phyloP scores from a whole-genome alignment of 2,113 vertebrate species.

The Romanogobio albipinnatus region DNA sequence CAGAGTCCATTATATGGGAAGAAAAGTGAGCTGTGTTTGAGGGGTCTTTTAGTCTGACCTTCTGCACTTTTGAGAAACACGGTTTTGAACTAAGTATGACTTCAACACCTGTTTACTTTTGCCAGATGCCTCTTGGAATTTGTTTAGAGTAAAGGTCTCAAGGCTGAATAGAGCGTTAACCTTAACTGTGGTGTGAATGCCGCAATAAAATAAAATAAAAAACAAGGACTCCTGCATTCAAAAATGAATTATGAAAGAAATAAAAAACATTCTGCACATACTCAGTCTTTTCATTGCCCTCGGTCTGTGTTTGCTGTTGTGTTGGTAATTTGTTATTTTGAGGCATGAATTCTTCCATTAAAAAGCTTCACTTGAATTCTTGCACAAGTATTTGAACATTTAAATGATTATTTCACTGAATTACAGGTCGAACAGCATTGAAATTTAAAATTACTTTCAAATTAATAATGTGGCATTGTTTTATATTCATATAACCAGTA shows the following conservation, averaged over 20 bases:
- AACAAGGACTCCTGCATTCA: slow-evolving; percentile 2
- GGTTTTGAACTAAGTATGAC: slow-evolving; percentile 14
- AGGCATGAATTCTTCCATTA: slow-evolving; percentile 25
- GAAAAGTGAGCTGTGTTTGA: slow-evolving; percentile 55
- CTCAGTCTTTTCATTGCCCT: neutral
- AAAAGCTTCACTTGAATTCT: neutral
- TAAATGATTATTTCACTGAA: neutral
- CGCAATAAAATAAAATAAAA: neutral
- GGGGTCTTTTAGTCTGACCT: slow-evolving; percentile 6
- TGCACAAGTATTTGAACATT: neutral
- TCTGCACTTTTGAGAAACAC: neutral
- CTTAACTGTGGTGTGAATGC: neutral
- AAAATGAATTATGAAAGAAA: slow-evolving; percentile 26
- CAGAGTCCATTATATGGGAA: slow-evolving; percentile 61
- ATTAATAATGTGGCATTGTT: neutral
- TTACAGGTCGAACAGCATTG: neutral
- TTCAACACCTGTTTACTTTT: neutral
- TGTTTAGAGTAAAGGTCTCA: slow-evolving; percentile 3
- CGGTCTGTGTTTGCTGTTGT: neutral
- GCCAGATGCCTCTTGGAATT: neutral
- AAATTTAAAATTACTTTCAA: neutral
- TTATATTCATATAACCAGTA: neutral
- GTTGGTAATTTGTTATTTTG: slow-evolving; percentile 20
- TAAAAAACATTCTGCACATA: slow-evolving; percentile 22
- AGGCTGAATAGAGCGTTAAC: slow-evolving; percentile 12